phyloP scores from a whole-genome alignment of 1,140 invertebrate genomes.

The Heterodera carotae region DNA sequence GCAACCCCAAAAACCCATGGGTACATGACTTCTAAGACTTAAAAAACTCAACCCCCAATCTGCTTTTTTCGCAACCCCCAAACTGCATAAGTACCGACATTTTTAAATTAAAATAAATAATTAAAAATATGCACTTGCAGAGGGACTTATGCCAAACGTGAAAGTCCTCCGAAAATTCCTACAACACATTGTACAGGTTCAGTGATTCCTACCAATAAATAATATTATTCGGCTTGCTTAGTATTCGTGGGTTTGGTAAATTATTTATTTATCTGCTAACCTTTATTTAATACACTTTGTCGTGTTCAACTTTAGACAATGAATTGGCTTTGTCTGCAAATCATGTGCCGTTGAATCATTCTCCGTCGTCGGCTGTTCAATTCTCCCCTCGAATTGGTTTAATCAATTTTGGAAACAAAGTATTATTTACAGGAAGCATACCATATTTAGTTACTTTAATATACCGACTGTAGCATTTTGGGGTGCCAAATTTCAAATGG shows the following conservation, averaged over 20 bases:
- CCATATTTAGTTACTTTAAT: too few species aligned
- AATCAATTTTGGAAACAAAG: conserved; percentile 1
- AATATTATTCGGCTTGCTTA: too few species aligned
- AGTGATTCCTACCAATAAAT: too few species aligned
- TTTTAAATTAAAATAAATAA: too few species aligned
- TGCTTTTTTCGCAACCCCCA: too few species aligned
- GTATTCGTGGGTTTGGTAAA: too few species aligned
- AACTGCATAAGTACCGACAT: too few species aligned
- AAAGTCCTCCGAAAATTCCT: conserved; percentile 26
- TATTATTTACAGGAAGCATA: neutral
- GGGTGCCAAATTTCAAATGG: too few species aligned
- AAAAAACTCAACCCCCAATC: too few species aligned
- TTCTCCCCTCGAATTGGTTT: conserved; percentile 1
- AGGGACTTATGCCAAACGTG: conserved; percentile 26
- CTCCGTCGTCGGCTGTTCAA: neutral
- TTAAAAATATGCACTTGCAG: neutral
- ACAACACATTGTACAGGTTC: conserved; percentile 14
- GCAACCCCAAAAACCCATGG: too few species aligned
- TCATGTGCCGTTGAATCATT: neutral
- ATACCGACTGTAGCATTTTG: too few species aligned
- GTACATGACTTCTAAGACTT: too few species aligned
- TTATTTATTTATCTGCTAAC: neutral
- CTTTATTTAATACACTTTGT: neutral
- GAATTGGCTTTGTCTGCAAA: neutral
- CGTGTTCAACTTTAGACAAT: neutral